A percentile compares a stretch with the other conserved stretches of the same genome.
Conservation (phyloP, 2,888 invertebrate genomes). For the Macroteleia sp. region DNA sequence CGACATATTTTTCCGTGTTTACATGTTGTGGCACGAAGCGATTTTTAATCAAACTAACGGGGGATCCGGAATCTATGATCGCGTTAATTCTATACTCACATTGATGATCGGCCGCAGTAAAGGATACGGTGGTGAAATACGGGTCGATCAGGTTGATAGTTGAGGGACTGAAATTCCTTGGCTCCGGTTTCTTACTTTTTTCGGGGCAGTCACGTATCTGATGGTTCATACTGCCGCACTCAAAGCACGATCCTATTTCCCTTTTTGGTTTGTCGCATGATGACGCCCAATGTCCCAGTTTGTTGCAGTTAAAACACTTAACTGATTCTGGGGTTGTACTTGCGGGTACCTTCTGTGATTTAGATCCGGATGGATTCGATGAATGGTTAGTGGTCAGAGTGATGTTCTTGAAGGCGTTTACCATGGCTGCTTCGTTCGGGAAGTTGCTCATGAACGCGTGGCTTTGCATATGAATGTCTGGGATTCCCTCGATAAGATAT, state of each 20-base stretch:
- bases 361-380: background rate
- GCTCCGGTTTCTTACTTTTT: background rate
- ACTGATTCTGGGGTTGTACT: background rate
- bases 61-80: too few relatives aligned
- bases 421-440: slow-evolving; percentile 12
- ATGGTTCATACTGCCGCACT: slow-evolving; percentile 21
- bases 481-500: slow-evolving; percentile 65
- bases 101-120: too few relatives aligned
- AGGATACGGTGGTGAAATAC: too few relatives aligned
- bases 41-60: too few relatives aligned
- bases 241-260: slow-evolving; percentile 29
- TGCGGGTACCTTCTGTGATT: background rate
- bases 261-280: background rate
- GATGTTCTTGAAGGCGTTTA: slow-evolving; percentile 47
- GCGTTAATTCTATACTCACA: too few relatives aligned
- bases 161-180: background rate
- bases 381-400: too few relatives aligned
- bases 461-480: slow-evolving; percentile 31
- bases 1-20: too few relatives aligned
- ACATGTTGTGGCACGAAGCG: too few relatives aligned
- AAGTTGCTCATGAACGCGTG: slow-evolving; percentile 60
- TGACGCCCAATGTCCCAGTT: slow-evolving; percentile 8
- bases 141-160: too few relatives aligned
- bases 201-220: slow-evolving; percentile 11
- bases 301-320: slow-evolving; percentile 26